Evolutionary conservation across 2,113 vertebrate species (phyloP), one percentile per base, ranked within the genome.

Genomic region (Melanostigma gelatinosum): DNA sequence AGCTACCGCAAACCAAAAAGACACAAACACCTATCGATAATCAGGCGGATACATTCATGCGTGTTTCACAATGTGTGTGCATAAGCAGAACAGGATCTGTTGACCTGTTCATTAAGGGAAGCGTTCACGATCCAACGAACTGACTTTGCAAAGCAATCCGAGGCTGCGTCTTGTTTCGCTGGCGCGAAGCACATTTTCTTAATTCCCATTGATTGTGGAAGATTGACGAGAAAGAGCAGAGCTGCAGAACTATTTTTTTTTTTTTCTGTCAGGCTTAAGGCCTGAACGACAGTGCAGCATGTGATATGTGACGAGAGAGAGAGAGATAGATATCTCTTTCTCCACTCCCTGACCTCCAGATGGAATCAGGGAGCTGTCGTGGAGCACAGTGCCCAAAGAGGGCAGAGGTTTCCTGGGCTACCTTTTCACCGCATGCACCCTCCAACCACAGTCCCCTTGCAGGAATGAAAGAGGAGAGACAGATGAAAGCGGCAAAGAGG

Each of bases 401-500:
- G 87, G 83, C 85, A 88, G 69, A 85, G 85, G 79, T 87, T 57
- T 88, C 82, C 67, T 65, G 75, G 80, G 89, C 80, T 87, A 77
- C 87, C 87, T 90, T 89, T 88, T 77, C 83, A 86, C 88, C 78
- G 40, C 27, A 38, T 82, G 70, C 80, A 87, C 88, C 88, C 82
- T 67, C 82, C 61, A 69, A 90, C 86, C 87, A 42, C 54, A 76
- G 89, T 84, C 81, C 72, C 87, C 74, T 68, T 11, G 18, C 48
- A 20, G 82, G 87, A 92, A 92, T 91, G 84, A 92, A 94, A 93
- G 85, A 85, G 86, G 63, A 79, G 72, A 82, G 79, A 81, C 72
- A 90, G 92, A 92, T 93, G 90, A 93, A 93, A 93, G 91, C 81
- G 42, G 85, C 82, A 89, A 85, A 89, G 86, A 89, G 81, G 83